Percentiles rank a stretch among this genome's conserved stretches.
Conservation (phyloP, 2,888 invertebrate species). For the Eremobia ochroleuca region DNA sequence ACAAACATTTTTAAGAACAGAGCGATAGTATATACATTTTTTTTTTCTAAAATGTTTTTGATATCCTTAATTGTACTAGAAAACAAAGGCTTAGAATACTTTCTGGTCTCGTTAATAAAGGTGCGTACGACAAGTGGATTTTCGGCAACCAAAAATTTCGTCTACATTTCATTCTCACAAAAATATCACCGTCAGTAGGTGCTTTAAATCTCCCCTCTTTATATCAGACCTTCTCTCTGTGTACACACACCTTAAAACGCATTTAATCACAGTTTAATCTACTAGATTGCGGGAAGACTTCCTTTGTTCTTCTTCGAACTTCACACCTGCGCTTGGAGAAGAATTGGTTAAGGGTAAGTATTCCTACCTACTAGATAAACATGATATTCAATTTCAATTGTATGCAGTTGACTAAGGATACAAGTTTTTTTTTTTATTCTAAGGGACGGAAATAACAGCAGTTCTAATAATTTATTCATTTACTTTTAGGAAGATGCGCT, state of each 20-base stretch:
- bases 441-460: background rate
- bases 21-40: too few species aligned
- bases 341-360: conserved; percentile 37
- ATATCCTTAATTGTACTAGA: too few species aligned
- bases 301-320: conserved; percentile 66
- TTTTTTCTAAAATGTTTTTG: background rate
- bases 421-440: background rate
- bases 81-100: background rate
- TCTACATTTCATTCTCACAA: background rate
- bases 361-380: background rate
- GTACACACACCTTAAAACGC: conserved; percentile 71
- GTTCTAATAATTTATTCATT: too few species aligned
- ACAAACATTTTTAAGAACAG: too few species aligned
- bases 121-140: background rate
- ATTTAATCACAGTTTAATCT: conserved; percentile 85
- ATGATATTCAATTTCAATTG: background rate
- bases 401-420: background rate
- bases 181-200: background rate
- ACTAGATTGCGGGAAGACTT: conserved; percentile 76
- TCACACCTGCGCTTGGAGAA: conserved; percentile 43
- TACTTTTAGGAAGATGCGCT: too few species aligned
- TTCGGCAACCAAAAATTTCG: background rate
- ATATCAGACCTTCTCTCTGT: conserved; percentile 9
- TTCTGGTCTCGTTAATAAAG: background rate
- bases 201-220: background rate